These are phyloP conservation scores for Caenorhabditis drosophilae DNA, from an alignment of 2,888 invertebrate species.

Conservation along the genomic window DNA sequence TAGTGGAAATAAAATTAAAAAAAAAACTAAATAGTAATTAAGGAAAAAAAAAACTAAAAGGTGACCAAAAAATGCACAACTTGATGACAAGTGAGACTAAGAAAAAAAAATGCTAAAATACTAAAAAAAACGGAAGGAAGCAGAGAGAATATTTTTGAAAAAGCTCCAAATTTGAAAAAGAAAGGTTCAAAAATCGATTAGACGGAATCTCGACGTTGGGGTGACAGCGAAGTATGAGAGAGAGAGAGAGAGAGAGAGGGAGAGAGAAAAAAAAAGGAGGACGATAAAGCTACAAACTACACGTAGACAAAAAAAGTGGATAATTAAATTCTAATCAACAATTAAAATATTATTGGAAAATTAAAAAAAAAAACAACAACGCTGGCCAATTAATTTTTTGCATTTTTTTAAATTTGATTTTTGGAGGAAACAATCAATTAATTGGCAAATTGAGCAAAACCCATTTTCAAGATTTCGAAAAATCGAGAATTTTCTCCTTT, in stretches of 20 bases:
- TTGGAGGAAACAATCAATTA: too few relatives aligned
- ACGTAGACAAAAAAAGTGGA: slow-evolving; percentile 2
- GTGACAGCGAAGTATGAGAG: slow-evolving; percentile 8
- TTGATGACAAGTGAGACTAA: too few relatives aligned
- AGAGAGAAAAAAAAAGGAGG: neutral
- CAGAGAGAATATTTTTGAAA: neutral
- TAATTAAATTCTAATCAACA: too few relatives aligned
- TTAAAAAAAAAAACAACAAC: neutral
- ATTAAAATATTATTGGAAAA: too few relatives aligned
- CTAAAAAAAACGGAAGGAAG: neutral
- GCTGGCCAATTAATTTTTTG: too few relatives aligned
- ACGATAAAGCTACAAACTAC: slow-evolving; percentile 5
- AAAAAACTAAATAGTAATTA: too few relatives aligned
- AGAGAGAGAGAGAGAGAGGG: slow-evolving; percentile 4
- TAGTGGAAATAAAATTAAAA: too few relatives aligned
- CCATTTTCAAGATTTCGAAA: slow-evolving; percentile 27
- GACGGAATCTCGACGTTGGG: slow-evolving; percentile 40
- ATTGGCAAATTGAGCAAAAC: slow-evolving; percentile 38
- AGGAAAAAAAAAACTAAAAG: too few relatives aligned
- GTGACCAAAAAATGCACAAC: too few relatives aligned
- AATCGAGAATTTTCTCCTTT: slow-evolving; percentile 1
- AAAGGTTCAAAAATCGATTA: slow-evolving; percentile 7
- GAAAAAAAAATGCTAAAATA: too few relatives aligned
- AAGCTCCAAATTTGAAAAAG: neutral
- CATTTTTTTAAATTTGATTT: too few relatives aligned